Percentiles rank a stretch among this genome's conserved stretches.
Evolutionary conservation across 2,113 vertebrate genomes (phyloP).

Genomic region (Vulpes vulpes): DNA sequence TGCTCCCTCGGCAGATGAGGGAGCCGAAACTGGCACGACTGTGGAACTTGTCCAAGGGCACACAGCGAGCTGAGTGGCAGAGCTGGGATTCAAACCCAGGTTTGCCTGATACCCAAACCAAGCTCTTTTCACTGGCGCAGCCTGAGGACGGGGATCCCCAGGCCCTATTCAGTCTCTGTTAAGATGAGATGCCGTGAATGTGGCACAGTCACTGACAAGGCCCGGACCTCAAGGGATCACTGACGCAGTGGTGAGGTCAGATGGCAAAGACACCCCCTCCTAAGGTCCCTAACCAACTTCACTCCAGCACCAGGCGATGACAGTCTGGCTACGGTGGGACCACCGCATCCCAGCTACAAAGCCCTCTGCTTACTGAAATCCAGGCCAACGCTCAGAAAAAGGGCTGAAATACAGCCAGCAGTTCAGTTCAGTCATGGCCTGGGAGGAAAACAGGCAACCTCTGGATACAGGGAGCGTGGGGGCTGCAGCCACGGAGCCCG

Average conservation of each 20-base stretch:
- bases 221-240: not conserved
- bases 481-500: not conserved
- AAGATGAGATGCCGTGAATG: not conserved
- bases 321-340: not conserved
- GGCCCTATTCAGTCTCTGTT: not conserved
- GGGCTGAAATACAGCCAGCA: not conserved
- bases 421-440: not conserved
- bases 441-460: not conserved
- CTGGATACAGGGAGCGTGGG: not conserved
- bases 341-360: not conserved
- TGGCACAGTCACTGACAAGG: not conserved
- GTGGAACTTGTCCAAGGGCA: not conserved
- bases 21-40: not conserved
- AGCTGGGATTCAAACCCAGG: not conserved
- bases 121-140: not conserved
- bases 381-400: not conserved
- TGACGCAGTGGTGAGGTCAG: not conserved
- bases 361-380: not conserved
- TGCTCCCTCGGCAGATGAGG: not conserved
- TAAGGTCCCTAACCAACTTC: not conserved
- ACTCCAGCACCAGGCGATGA: not conserved
- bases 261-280: not conserved
- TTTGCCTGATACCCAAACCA: not conserved
- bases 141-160: not conserved
- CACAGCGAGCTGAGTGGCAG: not conserved